Evolutionary conservation across 2,113 vertebrate species (phyloP).

Genomic region (Alligator sinensis): DNA sequence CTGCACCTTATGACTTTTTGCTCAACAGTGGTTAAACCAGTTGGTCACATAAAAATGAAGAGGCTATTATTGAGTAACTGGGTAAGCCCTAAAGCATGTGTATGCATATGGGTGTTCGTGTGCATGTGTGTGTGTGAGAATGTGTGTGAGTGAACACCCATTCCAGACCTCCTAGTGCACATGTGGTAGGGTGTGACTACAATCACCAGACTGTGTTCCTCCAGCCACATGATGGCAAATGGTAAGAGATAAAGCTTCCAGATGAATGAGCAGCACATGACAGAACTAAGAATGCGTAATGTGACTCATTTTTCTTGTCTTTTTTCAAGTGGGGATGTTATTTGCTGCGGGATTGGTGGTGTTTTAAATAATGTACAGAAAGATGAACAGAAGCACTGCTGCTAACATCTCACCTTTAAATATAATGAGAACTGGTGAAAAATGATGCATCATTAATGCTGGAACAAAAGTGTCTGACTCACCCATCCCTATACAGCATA

Average conservation of each 20-base stretch:
- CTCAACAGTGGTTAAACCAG: not conserved
- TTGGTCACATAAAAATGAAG: not conserved
- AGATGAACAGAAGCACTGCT: not conserved
- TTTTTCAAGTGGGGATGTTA: conserved; percentile 8
- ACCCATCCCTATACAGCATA: conserved; percentile 23
- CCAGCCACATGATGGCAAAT: conserved; percentile 75
- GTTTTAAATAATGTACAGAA: conserved; percentile 19
- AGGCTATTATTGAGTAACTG: not conserved
- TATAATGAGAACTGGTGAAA: not conserved
- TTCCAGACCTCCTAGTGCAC: not conserved
- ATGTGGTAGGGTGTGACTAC: conserved; percentile 75
- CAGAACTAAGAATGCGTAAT: conserved; percentile 45
- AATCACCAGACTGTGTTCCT: conserved; percentile 53
- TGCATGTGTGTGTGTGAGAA: not conserved
- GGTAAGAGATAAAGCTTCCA: conserved; percentile 60
- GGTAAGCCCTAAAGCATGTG: not conserved
- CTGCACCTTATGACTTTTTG: not conserved
- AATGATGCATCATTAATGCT: not conserved
- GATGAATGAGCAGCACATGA: conserved; percentile 61
- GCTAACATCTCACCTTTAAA: conserved; percentile 31
- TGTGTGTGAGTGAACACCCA: not conserved
- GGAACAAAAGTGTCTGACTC: conserved; percentile 19
- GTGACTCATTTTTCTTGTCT: not conserved
- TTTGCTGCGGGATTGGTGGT: conserved; percentile 18
- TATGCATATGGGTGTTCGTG: not conserved